phyloP scores from a whole-genome alignment of 2,113 vertebrate genomes.

The Ploceus nigricollis region DNA sequence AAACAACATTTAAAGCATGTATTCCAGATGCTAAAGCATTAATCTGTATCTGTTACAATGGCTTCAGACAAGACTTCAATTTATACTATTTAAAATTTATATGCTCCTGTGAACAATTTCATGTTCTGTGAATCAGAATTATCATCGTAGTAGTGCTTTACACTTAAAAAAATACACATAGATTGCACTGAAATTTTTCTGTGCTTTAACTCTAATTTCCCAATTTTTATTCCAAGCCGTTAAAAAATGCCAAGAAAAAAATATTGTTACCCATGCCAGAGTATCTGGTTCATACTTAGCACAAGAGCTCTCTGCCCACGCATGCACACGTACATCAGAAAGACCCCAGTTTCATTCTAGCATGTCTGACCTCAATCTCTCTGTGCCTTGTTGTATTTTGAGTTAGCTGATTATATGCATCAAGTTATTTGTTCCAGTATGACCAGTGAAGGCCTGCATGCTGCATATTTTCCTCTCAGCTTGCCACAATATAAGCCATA shows the following conservation, averaged over 20 bases:
- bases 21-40: neutral
- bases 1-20: neutral
- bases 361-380: slow-evolving; percentile 41
- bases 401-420: slow-evolving; percentile 22
- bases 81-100: neutral
- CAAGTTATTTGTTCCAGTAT: neutral
- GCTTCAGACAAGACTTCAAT: neutral
- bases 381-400: neutral
- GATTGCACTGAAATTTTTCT: neutral
- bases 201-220: neutral
- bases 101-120: neutral
- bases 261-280: neutral
- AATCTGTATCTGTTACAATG: neutral
- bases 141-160: neutral
- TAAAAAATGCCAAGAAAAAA: neutral
- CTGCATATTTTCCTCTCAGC: slow-evolving; percentile 13
- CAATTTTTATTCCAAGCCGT: neutral
- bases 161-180: neutral
- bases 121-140: neutral
- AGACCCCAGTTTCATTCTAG: neutral
- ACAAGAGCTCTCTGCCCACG: neutral
- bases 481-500: slow-evolving; percentile 36
- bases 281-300: neutral
- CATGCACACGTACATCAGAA: neutral
- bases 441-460: neutral